Percentiles rank a stretch among this genome's conserved stretches.
Conservation (phyloP, 2,888 invertebrate genomes). For the Drosophila ustulata region DNA sequence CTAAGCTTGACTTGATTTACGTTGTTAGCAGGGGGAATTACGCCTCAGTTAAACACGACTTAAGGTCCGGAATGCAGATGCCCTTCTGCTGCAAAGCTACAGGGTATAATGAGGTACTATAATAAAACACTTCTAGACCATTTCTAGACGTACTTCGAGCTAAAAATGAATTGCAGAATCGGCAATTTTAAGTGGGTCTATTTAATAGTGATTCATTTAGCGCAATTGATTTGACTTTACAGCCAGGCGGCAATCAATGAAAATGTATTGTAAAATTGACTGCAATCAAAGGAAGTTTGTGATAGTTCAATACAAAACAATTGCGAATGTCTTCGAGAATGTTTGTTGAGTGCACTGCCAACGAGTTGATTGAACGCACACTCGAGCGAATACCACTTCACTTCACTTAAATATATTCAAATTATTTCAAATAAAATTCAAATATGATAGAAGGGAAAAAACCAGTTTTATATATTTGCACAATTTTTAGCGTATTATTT, state of each 20-base stretch:
- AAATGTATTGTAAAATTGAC: constrained; percentile 31
- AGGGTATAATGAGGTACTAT: not conserved
- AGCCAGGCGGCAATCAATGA: constrained; percentile 22
- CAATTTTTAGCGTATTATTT: not conserved
- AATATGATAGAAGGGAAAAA: not conserved
- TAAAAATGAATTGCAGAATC: constrained; percentile 7
- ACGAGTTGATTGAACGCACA: constrained; percentile 4
- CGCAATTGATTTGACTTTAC: constrained; percentile 27
- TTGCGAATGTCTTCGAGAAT: not conserved
- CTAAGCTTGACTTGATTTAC: not conserved
- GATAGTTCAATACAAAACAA: constrained; percentile 1
- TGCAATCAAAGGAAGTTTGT: constrained; percentile 30
- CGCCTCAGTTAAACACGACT: too few relatives aligned
- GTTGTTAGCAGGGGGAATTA: not conserved
- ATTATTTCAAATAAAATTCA: not conserved
- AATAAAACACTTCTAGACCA: not conserved
- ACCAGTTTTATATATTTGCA: not conserved
- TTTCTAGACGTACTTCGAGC: not conserved
- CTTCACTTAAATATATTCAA: not conserved
- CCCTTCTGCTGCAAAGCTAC: not conserved
- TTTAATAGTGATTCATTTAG: constrained; percentile 21
- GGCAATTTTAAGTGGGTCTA: constrained; percentile 2
- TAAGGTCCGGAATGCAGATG: not conserved
- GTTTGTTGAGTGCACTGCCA: not conserved
- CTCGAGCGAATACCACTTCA: not conserved